These are phyloP conservation scores for Mesoligia furuncula DNA, from an alignment of 2,888 invertebrate species.

Conservation along the genomic window DNA sequence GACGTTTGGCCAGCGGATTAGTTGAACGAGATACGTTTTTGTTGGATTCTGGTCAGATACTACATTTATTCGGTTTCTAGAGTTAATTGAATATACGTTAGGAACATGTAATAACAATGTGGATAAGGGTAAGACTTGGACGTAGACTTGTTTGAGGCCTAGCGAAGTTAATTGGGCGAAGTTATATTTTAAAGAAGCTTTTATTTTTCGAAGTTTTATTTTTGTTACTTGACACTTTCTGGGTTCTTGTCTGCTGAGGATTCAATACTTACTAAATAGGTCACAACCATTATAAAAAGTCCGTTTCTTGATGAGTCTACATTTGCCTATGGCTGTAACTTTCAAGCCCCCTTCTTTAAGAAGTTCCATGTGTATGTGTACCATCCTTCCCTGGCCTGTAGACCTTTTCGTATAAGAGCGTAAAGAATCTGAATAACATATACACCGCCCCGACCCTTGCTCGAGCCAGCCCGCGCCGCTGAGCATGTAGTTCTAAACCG, in stretches of 20 bases:
- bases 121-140: constrained; percentile 19
- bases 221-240: constrained; percentile 5
- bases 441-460: too few relatives aligned
- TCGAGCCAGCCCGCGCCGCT: too few relatives aligned
- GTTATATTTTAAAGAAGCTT: too few relatives aligned
- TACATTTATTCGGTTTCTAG: constrained; percentile 28
- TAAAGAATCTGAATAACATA: neutral
- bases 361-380: too few relatives aligned
- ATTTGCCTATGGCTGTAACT: too few relatives aligned
- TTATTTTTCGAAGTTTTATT: neutral
- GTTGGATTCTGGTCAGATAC: constrained; percentile 5
- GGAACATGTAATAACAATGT: constrained; percentile 33
- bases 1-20: constrained; percentile 63
- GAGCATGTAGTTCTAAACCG: too few relatives aligned
- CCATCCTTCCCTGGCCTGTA: too few relatives aligned
- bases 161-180: constrained; percentile 8
- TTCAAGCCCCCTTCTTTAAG: too few relatives aligned
- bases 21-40: constrained; percentile 53
- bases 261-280: neutral
- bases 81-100: constrained; percentile 30
- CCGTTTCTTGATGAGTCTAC: too few relatives aligned
- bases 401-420: too few relatives aligned
- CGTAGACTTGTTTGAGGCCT: constrained; percentile 12
- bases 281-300: neutral
- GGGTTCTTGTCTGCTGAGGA: neutral